Evolutionary conservation across 2,113 vertebrate genomes (phyloP), one percentile per base, ranked within the genome.

Genomic region (Myxocyprinus asiaticus): DNA sequence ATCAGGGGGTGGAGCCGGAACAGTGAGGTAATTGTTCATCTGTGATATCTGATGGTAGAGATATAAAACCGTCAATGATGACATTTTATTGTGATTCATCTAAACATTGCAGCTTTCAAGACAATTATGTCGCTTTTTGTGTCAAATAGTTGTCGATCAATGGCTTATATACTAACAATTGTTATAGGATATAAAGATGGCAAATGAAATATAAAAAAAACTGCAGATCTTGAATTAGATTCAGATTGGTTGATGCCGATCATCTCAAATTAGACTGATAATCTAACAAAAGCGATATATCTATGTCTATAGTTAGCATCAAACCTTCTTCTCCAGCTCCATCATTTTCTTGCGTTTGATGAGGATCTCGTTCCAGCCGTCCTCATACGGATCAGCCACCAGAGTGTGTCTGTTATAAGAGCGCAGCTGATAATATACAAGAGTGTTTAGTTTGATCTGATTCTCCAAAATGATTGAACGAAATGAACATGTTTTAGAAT

Each of bases 321-420:
- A 53, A 76, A 96, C 97, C 96, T 94, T 96, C 84, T 94, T 95
- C 51, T 98, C 96, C 83, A 97, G 86, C 12, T 95, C 94, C 17
- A 93, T 90, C 67, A 94, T 93, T 86, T 91, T 96, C 79, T 95
- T 95, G 85, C 94, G 95, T 83, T 96, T 92, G 22, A 98, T 79
- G 0, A 98, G 82, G 80, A 98, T 90, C 82, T 99, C 95, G 58
- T 91, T 92, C 90, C 95, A 93, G 76, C 95, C 95, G 0, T 99
- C 96, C 86, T 99, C 98, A 0, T 91, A 96, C 6, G 96, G 97
- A 77, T 99, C 98, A 0, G 90, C 95, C 90, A 99, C 90, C 81
- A 99, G 93, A 0, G 97, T 98, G 88, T 99, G 97, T 76, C 97
- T 92, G 91, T 98, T 99, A 89, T 99, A 99, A 58, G 97, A 99